Base-by-base conservation (phyloP, 2,888 invertebrate genomes). In the Euplexia lucipara region DNA sequence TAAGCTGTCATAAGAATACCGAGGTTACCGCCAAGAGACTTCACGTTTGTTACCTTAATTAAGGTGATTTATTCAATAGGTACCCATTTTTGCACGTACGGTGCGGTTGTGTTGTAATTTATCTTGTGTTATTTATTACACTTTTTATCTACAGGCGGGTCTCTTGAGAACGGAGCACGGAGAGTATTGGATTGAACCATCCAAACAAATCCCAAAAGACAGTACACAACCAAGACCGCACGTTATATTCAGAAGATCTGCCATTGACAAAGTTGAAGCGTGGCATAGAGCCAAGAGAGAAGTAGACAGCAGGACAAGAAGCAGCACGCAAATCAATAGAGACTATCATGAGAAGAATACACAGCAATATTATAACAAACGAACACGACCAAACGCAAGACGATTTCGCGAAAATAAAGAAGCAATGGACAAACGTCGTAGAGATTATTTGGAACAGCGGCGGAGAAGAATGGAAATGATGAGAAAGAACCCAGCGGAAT, bases 171-270 rank as follows among this genome's bases (percentile, higher is more conserved):
- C 97, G 18, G 96, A 96, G 78, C 92, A 96, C 70, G 97, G 96
- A 70, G 97, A 97, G 88, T 97, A 96, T 90, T 97, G 96, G 93
- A 96, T 97, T 74, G 97, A 97, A 89, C 97, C 97, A 39, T 96
- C 96, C 35, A 96, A 96, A 83, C 95, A 96, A 88, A 90, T 95
- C 72, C 78, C 90, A 56, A 83, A 84, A 70, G 91, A 90, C 79
- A 87, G 74, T 65, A 90, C 84, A 45, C 85, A 88, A 71, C 90
- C 89, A 57, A 96, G 97, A 88, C 96, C 96, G 63, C 97, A 97
- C 86, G 95, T 97, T 48, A 95, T 97, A 64, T 97, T 96, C 83
- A 97, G 96, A 88, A 94, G 97, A 86, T 96, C 97, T 47, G 96
- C 97, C 14, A 96, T 97, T n/a, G 91, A 93, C 71, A 93, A 94